Evolutionary conservation across 2,888 invertebrate genomes (phyloP).

Genomic region (Eristalis pertinax): DNA sequence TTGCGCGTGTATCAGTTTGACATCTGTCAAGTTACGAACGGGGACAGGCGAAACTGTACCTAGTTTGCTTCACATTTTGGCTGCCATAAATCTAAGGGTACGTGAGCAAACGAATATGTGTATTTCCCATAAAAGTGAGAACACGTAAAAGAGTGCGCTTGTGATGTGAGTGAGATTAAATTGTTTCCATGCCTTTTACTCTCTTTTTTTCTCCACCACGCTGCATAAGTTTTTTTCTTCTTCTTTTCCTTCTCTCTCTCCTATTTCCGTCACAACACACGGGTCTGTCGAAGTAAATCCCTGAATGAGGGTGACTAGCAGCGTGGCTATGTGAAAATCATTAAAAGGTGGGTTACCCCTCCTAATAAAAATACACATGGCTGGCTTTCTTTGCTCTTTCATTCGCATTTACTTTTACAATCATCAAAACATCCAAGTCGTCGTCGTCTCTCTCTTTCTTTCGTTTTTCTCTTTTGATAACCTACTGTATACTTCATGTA

Average conservation of each 20-base stretch:
- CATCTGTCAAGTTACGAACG: constrained; percentile 43
- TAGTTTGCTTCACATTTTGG: constrained; percentile 8
- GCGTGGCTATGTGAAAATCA: constrained; percentile 34
- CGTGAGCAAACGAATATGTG: constrained; percentile 13
- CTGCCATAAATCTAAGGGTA: constrained; percentile 32
- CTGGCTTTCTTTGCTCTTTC: neutral
- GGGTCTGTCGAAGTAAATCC: constrained; percentile 19
- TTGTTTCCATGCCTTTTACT: constrained; percentile 15
- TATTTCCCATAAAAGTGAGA: constrained; percentile 34
- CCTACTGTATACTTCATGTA: neutral
- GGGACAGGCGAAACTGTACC: constrained; percentile 64
- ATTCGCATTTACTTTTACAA: constrained; percentile 16
- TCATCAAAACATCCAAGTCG: neutral
- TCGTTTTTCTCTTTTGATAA: constrained; percentile 12
- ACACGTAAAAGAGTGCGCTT: constrained; percentile 40
- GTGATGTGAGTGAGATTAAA: constrained; percentile 27
- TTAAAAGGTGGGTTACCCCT: constrained; percentile 40
- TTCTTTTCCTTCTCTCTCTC: too few relatives aligned
- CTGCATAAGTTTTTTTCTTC: constrained; percentile 3
- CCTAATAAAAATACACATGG: neutral
- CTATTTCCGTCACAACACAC: constrained; percentile 20
- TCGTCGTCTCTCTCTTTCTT: constrained; percentile 33
- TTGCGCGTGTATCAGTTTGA: constrained; percentile 29
- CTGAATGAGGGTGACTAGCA: constrained; percentile 42
- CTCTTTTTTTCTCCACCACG: neutral